Conservation (phyloP, 2,888 invertebrate genomes). For the Eupithecia subfuscata region DNA sequence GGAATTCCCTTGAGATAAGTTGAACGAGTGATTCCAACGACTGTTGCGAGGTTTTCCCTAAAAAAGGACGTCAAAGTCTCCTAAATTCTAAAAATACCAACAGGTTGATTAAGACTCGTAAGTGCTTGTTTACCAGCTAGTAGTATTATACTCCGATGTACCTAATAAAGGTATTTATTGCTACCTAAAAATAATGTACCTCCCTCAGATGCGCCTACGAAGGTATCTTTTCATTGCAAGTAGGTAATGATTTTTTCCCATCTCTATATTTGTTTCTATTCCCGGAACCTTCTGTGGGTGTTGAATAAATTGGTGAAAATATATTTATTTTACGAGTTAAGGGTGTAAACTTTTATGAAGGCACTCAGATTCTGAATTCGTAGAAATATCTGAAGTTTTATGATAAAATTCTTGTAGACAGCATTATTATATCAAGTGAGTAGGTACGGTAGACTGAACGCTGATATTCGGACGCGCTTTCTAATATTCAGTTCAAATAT, state of each 20-base stretch:
- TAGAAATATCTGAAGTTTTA: not conserved
- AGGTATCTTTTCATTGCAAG: not conserved
- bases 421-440: not conserved
- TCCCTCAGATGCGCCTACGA: not conserved
- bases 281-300: not conserved
- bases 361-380: not conserved
- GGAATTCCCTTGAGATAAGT: not conserved
- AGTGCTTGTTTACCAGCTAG: not conserved
- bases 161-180: too few relatives aligned
- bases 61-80: too few relatives aligned
- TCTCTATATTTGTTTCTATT: not conserved
- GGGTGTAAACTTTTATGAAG: conserved; percentile 9
- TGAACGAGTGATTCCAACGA: not conserved
- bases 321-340: conserved; percentile 38
- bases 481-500: not conserved
- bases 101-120: not conserved
- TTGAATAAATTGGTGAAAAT: conserved; percentile 1
- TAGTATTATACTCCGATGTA: too few relatives aligned
- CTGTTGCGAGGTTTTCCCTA: not conserved
- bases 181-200: not conserved
- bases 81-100: not conserved
- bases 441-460: not conserved
- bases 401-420: not conserved
- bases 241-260: not conserved
- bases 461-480: not conserved